Base-by-base conservation (phyloP, 2,888 invertebrate genomes). In the Escarpia spicata region DNA sequence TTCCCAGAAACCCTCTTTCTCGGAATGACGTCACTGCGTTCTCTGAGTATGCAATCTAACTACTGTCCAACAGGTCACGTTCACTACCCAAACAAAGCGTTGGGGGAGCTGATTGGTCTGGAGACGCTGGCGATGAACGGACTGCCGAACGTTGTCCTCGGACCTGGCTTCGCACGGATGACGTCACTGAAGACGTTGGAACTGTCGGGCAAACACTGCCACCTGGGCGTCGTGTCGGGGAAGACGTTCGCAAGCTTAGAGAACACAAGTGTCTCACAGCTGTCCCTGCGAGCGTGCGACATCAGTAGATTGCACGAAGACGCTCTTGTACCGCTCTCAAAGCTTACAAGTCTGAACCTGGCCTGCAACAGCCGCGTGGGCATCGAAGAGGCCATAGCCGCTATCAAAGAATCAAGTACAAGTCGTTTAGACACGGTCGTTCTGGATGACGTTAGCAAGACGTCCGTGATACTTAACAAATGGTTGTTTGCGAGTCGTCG, bases 1-100 rank as follows among this genome's bases (percentile, higher is more conserved):
- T 75, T 75, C 26, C 75, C 75, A 75, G 75, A 75, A 75, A 6
- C 19, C 75, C 2, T 75, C 75, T 75, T 75, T 26, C 26, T 75
- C 75, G 75, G 75, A 19, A 75, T 75, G 75, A 75, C 19, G 75
- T 75, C 75, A 75, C 75, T 75, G 75, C 75, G 75, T 75, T 75
- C 75, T 75, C 26, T 75, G 75, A 75, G 6, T 26, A 26, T 26
- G 75, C 26, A 75, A 1, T 75, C 75, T 6, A 75, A 75, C 75
- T 75, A 75, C n/a, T 75, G 75, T 6, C 75, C 75, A 75, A 26
- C 75, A 3, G 75, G 75, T 75, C 75, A 26, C 26, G 75, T 15
- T 2, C 75, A 26, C n/a, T 75, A 75, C n/a, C 75, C 75, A 26
- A 26, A 75, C n/a, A 75, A 75, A 3, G 75, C 75, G 26, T 26